Evolutionary conservation across 2,888 invertebrate species (phyloP).

Genomic region (Craniophora ligustri): DNA sequence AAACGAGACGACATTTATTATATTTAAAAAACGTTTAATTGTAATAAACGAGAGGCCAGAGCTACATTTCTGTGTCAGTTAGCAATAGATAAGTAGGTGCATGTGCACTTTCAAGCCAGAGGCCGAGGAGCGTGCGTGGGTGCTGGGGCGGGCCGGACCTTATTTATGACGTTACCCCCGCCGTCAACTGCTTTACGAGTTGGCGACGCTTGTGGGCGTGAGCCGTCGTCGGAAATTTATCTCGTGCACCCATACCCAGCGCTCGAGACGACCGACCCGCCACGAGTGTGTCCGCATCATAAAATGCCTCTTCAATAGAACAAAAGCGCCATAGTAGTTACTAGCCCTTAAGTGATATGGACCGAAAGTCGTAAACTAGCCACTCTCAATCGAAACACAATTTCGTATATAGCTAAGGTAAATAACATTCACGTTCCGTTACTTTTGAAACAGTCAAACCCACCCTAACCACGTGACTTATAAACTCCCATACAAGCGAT

Average conservation of each 20-base stretch:
- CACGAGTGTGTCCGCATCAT: conserved; percentile 69
- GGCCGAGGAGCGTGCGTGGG: conserved; percentile 44
- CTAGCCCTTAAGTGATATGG: conserved; percentile 58
- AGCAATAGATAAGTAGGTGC: conserved; percentile 40
- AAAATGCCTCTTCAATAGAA: conserved; percentile 80
- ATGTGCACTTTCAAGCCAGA: conserved; percentile 33
- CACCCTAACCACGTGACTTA: not conserved
- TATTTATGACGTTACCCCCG: conserved; percentile 74
- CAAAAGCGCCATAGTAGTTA: conserved; percentile 54
- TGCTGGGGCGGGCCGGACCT: conserved; percentile 58
- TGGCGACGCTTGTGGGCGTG: conserved; percentile 75
- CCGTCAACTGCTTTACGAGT: conserved; percentile 77
- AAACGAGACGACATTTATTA: conserved; percentile 27
- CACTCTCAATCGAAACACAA: conserved; percentile 42
- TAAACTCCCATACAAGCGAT: conserved; percentile 35
- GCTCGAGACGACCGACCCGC: conserved; percentile 58
- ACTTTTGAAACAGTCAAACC: not conserved
- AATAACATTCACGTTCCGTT: not conserved
- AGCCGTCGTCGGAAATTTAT: conserved; percentile 74
- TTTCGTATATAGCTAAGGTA: conserved; percentile 13
- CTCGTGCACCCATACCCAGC: conserved; percentile 66
- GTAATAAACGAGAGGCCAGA: conserved; percentile 23
- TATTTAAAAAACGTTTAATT: conserved; percentile 26
- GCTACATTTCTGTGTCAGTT: conserved; percentile 41
- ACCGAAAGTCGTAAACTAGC: conserved; percentile 59